Conservation (phyloP, 2,797 vertebrate genomes). For the Enteromius thamalakanensis region DNA sequence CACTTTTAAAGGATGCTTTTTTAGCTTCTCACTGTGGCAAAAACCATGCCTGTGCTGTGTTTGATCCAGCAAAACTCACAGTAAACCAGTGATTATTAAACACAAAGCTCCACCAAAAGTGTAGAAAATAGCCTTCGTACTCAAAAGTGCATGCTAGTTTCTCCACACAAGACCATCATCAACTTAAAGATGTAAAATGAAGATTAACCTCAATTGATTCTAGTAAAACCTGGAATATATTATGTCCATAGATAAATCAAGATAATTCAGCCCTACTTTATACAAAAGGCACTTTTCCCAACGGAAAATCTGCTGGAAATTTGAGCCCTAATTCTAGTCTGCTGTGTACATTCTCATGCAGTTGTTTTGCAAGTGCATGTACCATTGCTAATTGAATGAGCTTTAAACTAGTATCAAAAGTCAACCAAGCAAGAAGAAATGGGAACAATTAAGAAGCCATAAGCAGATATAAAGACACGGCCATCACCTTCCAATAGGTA, state of each 20-base stretch:
- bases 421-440: constrained; percentile 25
- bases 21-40: constrained; percentile 52
- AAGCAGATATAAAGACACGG: constrained; percentile 31
- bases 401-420: constrained; percentile 41
- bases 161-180: constrained; percentile 12
- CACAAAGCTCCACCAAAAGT: neutral
- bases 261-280: constrained; percentile 47
- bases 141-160: constrained; percentile 21
- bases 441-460: constrained; percentile 35
- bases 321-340: constrained; percentile 28
- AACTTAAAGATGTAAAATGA: constrained; percentile 13
- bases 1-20: constrained; percentile 62
- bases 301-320: constrained; percentile 37
- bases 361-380: constrained; percentile 26
- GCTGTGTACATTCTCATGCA: constrained; percentile 3
- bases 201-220: neutral
- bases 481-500: constrained; percentile 36
- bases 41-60: neutral
- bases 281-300: constrained; percentile 45
- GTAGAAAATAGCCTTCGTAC: neutral
- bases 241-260: constrained; percentile 46
- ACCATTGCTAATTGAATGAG: constrained; percentile 38
- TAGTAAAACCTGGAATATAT: constrained; percentile 41
- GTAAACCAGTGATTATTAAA: constrained; percentile 6
- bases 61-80: constrained; percentile 24